Evolutionary conservation across 1,140 invertebrate genomes (phyloP).

Genomic region (Lasioglossum albipes): DNA sequence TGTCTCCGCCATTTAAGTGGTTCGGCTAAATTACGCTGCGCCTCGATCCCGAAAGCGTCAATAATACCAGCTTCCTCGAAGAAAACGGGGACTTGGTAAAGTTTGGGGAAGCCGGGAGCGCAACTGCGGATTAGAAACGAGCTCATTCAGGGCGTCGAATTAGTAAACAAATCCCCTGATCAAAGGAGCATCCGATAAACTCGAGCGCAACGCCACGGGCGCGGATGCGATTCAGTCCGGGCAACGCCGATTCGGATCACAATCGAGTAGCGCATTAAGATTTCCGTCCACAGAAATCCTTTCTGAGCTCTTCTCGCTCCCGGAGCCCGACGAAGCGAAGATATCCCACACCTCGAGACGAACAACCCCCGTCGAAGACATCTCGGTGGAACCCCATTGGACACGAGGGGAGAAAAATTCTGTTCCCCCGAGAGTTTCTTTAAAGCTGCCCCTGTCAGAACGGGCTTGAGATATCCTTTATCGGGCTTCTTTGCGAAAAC

Average conservation of each 20-base stretch:
- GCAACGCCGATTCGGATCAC: not conserved
- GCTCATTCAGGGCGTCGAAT: not conserved
- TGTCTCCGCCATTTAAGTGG: too few species aligned
- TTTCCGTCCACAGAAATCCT: conserved; percentile 20
- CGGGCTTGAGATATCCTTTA: conserved; percentile 37
- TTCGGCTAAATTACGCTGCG: too few species aligned
- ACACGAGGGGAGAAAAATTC: conserved; percentile 33
- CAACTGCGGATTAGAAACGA: not conserved
- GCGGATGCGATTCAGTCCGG: not conserved
- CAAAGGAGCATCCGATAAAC: not conserved
- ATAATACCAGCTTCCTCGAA: too few species aligned
- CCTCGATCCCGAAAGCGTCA: too few species aligned
- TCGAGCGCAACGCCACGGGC: not conserved
- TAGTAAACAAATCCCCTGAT: conserved; percentile 8
- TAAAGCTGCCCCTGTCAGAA: conserved; percentile 6
- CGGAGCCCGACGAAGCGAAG: conserved; percentile 27
- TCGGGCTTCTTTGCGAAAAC: conserved; percentile 43
- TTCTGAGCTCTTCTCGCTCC: conserved; percentile 18
- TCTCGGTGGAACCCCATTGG: conserved; percentile 44
- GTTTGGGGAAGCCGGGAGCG: too few species aligned
- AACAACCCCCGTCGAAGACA: conserved; percentile 21
- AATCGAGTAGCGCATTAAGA: conserved; percentile 14
- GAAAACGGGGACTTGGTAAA: too few species aligned
- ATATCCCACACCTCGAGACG: conserved; percentile 4
- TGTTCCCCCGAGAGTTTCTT: conserved; percentile 36